phyloP scores from a whole-genome alignment of 1,140 invertebrate genomes.

The Lepidurus apus region DNA sequence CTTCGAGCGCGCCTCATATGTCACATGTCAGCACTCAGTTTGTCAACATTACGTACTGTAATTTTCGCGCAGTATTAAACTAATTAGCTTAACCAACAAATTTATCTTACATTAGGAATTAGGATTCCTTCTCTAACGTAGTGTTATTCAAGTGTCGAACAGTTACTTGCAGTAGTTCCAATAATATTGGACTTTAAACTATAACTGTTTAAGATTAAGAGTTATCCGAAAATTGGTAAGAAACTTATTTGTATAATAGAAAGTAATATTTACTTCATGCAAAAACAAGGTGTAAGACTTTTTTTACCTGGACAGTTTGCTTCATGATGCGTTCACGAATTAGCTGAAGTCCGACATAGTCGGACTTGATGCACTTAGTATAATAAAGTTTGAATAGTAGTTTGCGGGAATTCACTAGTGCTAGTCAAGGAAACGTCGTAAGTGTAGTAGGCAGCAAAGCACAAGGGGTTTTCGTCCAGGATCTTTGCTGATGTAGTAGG shows the following conservation, averaged over 20 bases:
- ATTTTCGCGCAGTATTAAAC: background rate
- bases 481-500: background rate
- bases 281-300: background rate
- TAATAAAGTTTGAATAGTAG: background rate
- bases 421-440: background rate
- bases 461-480: background rate
- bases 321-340: background rate
- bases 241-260: too few relatives aligned
- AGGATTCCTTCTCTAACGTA: too few relatives aligned
- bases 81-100: background rate
- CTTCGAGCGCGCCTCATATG: conserved; percentile 13
- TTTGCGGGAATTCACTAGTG: background rate
- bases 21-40: conserved; percentile 8
- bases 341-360: background rate
- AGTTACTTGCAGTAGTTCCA: too few relatives aligned
- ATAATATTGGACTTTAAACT: too few relatives aligned
- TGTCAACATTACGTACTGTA: conserved; percentile 15
- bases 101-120: background rate
- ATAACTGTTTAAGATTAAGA: too few relatives aligned
- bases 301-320: conserved; percentile 18
- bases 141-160: too few relatives aligned
- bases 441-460: background rate
- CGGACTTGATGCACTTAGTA: background rate
- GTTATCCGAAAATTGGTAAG: too few relatives aligned
- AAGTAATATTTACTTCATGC: background rate